A percentile compares a stretch with the other conserved stretches of the same genome.
Evolutionary conservation across 2,888 invertebrate species (phyloP).

Genomic region (Ormyrus pomaceus): DNA sequence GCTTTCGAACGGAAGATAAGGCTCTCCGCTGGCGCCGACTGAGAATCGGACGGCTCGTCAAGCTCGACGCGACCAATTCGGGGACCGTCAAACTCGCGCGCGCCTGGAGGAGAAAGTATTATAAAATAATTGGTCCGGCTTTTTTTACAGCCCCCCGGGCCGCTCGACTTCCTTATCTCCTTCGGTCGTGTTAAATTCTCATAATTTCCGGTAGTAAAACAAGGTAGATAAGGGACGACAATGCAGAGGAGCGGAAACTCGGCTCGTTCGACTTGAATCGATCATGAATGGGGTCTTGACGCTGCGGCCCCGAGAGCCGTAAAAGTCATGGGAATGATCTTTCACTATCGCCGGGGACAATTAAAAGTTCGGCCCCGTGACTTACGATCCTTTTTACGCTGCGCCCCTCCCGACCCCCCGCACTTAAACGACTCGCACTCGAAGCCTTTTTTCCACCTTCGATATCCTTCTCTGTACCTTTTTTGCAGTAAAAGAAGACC

Average conservation of each 20-base stretch:
- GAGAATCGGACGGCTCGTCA: background rate
- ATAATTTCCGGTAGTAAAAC: constrained; percentile 56
- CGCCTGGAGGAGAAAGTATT: constrained; percentile 45
- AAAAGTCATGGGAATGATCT: constrained; percentile 41
- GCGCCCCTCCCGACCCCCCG: background rate
- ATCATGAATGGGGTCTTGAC: constrained; percentile 37
- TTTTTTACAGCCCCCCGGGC: no score
- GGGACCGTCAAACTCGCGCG: constrained; percentile 44
- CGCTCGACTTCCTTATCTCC: constrained; percentile 36
- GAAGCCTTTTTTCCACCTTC: constrained; percentile 14
- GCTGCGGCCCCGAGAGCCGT: background rate
- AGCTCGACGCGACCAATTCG: constrained; percentile 27
- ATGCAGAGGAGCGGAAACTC: background rate
- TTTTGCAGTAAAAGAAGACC: constrained; percentile 14
- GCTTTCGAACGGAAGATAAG: constrained; percentile 36
- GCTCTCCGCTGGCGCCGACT: constrained; percentile 7
- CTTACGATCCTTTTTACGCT: constrained; percentile 37
- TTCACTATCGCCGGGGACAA: constrained; percentile 42
- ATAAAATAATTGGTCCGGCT: constrained; percentile 42
- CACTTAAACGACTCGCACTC: constrained; percentile 25
- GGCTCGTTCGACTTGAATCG: constrained; percentile 30
- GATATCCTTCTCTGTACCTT: background rate
- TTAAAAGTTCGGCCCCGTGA: constrained; percentile 48
- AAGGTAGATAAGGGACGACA: background rate
- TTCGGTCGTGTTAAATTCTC: constrained; percentile 51